A percentile compares a stretch with the other conserved stretches of the same genome.
These are phyloP conservation scores for Lacerta viridis DNA, from an alignment of 2,797 vertebrate genomes.

Conservation along the genomic window DNA sequence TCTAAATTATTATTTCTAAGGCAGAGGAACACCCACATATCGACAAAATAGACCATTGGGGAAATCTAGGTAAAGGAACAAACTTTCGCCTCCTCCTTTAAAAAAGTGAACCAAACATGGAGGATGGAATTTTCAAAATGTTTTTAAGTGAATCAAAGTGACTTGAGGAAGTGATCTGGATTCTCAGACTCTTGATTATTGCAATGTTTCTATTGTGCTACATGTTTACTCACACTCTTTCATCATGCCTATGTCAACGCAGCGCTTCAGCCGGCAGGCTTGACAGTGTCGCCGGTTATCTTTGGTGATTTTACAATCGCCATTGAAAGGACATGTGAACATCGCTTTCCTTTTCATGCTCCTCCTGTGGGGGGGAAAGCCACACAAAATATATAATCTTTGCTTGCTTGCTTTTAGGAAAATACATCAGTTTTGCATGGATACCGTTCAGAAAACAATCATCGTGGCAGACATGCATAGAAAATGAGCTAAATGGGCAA, in stretches of 20 bases:
- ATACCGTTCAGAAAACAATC: fast-evolving
- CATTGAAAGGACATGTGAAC: constrained; percentile 95
- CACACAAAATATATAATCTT: constrained; percentile 2
- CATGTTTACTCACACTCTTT: constrained; percentile 90
- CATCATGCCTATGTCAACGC: constrained; percentile 91
- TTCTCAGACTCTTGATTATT: not conserved
- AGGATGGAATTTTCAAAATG: not conserved
- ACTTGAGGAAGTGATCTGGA: not conserved
- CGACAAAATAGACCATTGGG: fast-evolving
- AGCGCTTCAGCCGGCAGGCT: constrained; percentile 96
- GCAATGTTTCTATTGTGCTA: not conserved
- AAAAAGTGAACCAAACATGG: not conserved
- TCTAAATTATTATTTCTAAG: not conserved
- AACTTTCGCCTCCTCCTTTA: not conserved
- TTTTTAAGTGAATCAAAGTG: not conserved
- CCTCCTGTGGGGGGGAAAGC: constrained; percentile 81
- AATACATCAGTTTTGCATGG: not conserved
- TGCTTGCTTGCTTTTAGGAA: not conserved
- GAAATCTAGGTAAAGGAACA: fast-evolving
- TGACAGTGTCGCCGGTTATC: constrained; percentile 99
- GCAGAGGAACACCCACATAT: not conserved
- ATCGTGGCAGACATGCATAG: fast-evolving
- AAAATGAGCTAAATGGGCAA: not conserved
- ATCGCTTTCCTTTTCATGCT: constrained; percentile 97
- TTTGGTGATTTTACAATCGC: constrained; percentile 95